These are phyloP conservation scores for Pachypanchax playfairii DNA, from an alignment of 2,113 vertebrate genomes.

Conservation along the genomic window DNA sequence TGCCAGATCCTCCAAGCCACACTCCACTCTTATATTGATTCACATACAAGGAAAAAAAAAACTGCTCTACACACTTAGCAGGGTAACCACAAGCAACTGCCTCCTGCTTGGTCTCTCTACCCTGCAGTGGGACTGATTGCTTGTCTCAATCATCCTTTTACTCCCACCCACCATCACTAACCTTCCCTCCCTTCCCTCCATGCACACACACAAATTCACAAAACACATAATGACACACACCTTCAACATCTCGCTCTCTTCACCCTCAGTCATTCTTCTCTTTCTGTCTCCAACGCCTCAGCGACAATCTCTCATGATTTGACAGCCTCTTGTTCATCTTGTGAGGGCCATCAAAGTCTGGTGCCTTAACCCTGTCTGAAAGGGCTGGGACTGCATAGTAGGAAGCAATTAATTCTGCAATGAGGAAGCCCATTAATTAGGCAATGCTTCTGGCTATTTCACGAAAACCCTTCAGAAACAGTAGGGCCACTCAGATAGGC, in stretches of 20 bases:
- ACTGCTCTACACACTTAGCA: constrained; percentile 54
- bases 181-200: constrained; percentile 4
- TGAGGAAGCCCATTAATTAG: constrained; percentile 73
- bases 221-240: constrained; percentile 25
- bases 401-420: constrained; percentile 68
- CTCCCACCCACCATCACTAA: neutral
- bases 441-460: constrained; percentile 64
- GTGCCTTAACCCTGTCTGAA: constrained; percentile 53
- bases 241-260: constrained; percentile 20
- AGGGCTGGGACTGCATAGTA: constrained; percentile 39
- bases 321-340: constrained; percentile 54
- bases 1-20: constrained; percentile 53
- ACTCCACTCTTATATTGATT: constrained; percentile 69
- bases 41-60: constrained; percentile 16
- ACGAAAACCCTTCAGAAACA: constrained; percentile 57
- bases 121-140: constrained; percentile 73
- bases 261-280: constrained; percentile 28
- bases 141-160: constrained; percentile 75
- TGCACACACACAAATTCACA: constrained; percentile 22
- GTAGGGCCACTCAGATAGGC: constrained; percentile 45
- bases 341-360: constrained; percentile 63
- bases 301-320: constrained; percentile 53
- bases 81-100: constrained; percentile 62
- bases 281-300: constrained; percentile 22
- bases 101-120: constrained; percentile 63